A percentile compares a stretch with the other conserved stretches of the same genome.
Conservation (phyloP, 2,113 vertebrate species). For the Elachura formosa region DNA sequence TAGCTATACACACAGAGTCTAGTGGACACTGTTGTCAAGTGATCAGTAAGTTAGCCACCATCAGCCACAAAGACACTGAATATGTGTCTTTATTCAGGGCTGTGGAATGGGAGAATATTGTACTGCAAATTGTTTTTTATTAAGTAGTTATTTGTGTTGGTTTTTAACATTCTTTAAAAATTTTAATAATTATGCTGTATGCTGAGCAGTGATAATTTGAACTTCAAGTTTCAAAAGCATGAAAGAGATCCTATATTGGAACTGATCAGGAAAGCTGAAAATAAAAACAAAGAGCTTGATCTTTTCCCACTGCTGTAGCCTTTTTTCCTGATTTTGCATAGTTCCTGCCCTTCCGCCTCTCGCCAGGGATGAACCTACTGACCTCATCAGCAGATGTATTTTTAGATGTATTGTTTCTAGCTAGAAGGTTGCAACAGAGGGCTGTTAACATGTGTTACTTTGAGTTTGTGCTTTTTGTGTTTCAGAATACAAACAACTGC, state of each 20-base stretch:
- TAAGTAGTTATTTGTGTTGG: neutral
- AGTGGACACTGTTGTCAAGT: neutral
- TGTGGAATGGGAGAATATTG: neutral
- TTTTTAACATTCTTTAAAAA: neutral
- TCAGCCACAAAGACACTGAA: neutral
- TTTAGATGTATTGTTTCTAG: slow-evolving; percentile 46
- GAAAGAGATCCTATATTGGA: neutral
- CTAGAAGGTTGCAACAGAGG: neutral
- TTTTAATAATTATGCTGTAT: neutral
- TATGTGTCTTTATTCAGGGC: neutral
- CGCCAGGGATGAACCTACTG: neutral
- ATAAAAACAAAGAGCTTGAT: neutral
- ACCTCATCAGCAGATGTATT: slow-evolving; percentile 52
- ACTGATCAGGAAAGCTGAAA: neutral
- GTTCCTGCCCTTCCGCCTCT: slow-evolving; percentile 6
- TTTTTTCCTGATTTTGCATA: neutral
- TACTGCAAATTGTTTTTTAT: neutral
- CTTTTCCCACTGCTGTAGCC: neutral
- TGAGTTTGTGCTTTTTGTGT: neutral
- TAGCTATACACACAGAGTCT: neutral
- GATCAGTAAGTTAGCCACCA: neutral
- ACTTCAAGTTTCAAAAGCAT: neutral
- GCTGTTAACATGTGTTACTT: neutral
- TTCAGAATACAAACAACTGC: neutral
- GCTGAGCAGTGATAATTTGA: neutral